phyloP scores from a whole-genome alignment of 2,797 vertebrate genomes.

The Pampus argenteus region DNA sequence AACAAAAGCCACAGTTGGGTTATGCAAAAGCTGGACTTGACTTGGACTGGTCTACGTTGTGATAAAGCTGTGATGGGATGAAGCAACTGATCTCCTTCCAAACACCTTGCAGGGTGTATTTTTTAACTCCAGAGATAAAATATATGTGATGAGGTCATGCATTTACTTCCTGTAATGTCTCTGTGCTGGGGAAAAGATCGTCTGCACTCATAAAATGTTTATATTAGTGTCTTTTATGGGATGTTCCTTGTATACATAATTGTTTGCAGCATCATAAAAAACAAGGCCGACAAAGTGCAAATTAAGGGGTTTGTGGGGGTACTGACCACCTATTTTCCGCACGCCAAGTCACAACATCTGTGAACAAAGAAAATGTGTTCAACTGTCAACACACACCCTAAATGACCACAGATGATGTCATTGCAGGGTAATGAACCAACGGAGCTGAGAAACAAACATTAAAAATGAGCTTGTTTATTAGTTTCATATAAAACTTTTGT shows the following conservation, averaged over 20 bases:
- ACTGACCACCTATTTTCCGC: constrained; percentile 79
- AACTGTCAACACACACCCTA: constrained; percentile 66
- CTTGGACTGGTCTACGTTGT: constrained; percentile 17
- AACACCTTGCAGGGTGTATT: constrained; percentile 67
- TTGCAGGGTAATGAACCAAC: constrained; percentile 64
- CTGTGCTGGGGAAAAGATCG: constrained; percentile 74
- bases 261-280: constrained; percentile 81
- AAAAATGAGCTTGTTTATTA: constrained; percentile 63
- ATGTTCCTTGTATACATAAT: constrained; percentile 82
- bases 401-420: constrained; percentile 77
- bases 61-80: too few species aligned
- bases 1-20: constrained; percentile 70
- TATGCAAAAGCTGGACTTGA: constrained; percentile 58
- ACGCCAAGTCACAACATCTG: constrained; percentile 71
- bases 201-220: constrained; percentile 81
- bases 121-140: constrained; percentile 62
- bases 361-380: constrained; percentile 72
- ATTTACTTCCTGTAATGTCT: constrained; percentile 62
- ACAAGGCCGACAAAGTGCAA: constrained; percentile 77
- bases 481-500: constrained; percentile 54
- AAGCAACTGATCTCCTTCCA: constrained; percentile 59
- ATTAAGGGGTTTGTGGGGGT: constrained; percentile 78
- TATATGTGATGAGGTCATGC: constrained; percentile 72
- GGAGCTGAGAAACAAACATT: constrained; percentile 52
- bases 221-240: constrained; percentile 83